phyloP scores from a whole-genome alignment of 1,140 invertebrate genomes.

The Scaptodrosophila lebanonensis region DNA sequence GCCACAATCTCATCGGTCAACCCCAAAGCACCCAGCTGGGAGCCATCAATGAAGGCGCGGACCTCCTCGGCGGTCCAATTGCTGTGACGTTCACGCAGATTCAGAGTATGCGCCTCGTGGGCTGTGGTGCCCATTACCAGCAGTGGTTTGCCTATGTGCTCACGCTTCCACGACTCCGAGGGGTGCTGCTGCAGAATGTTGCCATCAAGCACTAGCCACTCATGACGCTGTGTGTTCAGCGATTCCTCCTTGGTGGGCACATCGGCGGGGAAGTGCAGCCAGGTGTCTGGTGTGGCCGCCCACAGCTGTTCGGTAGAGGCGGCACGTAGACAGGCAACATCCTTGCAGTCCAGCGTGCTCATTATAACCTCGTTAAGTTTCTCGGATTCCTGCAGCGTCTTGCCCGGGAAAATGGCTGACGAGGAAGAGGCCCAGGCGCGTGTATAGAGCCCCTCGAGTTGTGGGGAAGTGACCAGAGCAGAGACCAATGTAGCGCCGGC shows the following conservation, averaged over 20 bases:
- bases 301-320: conserved; percentile 82
- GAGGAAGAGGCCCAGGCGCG: conserved; percentile 86
- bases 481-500: conserved; percentile 88
- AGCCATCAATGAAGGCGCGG: conserved; percentile 81
- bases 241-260: conserved; percentile 79
- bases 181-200: conserved; percentile 82
- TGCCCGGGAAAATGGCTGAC: conserved; percentile 83
- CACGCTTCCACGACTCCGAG: conserved; percentile 79
- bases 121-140: conserved; percentile 86
- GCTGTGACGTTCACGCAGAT: conserved; percentile 79
- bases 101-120: conserved; percentile 82
- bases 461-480: conserved; percentile 80
- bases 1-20: conserved; percentile 81
- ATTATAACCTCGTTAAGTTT: conserved; percentile 81
- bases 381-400: conserved; percentile 81
- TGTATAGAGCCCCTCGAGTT: conserved; percentile 81
- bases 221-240: conserved; percentile 79
- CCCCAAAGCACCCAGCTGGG: conserved; percentile 81
- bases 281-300: conserved; percentile 83
- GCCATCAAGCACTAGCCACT: conserved; percentile 87
- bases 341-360: conserved; percentile 77
- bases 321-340: conserved; percentile 81
- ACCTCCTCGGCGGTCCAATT: conserved; percentile 82
- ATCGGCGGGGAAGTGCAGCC: conserved; percentile 81
- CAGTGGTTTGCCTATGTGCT: conserved; percentile 77